Evolutionary conservation across 1,140 invertebrate genomes (phyloP).

Genomic region (Cotesia typhae): DNA sequence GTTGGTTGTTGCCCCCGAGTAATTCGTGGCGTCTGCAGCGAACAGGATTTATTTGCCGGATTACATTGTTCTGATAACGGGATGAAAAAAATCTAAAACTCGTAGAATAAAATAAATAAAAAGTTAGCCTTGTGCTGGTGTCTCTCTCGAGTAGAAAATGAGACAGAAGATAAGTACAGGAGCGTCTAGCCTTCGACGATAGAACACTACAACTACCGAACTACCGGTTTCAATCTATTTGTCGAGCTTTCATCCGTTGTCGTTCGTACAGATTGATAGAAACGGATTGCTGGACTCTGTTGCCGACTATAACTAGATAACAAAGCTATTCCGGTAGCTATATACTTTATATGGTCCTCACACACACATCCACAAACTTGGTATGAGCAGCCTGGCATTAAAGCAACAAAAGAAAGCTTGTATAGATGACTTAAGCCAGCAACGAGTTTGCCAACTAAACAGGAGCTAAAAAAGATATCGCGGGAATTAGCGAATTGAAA

Average conservation of each 20-base stretch:
- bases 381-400: conserved; percentile 18
- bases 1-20: conserved; percentile 20
- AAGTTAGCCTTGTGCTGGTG: conserved; percentile 21
- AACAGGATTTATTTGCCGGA: conserved; percentile 55
- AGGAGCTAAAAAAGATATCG: conserved; percentile 22
- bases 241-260: conserved; percentile 50
- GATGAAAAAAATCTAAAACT: conserved; percentile 42
- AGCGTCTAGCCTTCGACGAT: conserved; percentile 26
- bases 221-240: conserved; percentile 49
- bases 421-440: conserved; percentile 21
- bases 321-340: conserved; percentile 47
- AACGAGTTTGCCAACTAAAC: conserved; percentile 16
- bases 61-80: conserved; percentile 52
- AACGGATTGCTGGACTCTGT: conserved; percentile 52
- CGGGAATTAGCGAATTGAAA: conserved; percentile 37
- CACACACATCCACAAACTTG: conserved; percentile 26
- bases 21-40: conserved; percentile 44
- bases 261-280: conserved; percentile 52
- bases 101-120: conserved; percentile 43
- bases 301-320: conserved; percentile 53
- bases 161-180: neutral
- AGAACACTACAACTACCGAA: conserved; percentile 18
- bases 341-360: conserved; percentile 39
- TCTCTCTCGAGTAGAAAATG: neutral
- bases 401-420: conserved; percentile 13